Evolutionary conservation across 1,140 invertebrate species (phyloP), one percentile per base, ranked within the genome.

Genomic region (Brachionus asplanchnoidis): DNA sequence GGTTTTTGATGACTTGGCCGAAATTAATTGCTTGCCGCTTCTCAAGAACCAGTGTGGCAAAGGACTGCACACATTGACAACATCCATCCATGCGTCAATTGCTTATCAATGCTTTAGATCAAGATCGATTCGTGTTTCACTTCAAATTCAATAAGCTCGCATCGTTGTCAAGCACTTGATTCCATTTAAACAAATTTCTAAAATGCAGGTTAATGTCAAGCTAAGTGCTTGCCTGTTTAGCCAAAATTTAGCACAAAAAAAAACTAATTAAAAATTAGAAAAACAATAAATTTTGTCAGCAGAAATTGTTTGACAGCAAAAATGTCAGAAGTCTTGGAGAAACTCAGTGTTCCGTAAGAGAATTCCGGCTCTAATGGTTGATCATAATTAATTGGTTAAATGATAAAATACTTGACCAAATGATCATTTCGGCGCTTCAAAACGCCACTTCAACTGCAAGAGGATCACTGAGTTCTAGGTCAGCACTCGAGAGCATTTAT

Each of bases 121-220:
- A 60, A 60, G 53, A 60, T 60, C 53, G 53, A 60, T 60, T 60
- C 17, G 53, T 60, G 53, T 20, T 60, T 60, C 17, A 20, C 53
- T 60, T 60, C 53, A 60, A 60, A 60, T 60, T 60, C 53, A 60
- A 60, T 60, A 26, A 60, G 20, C 9, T 60, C 53, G 17, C 53
- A 20, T 60, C 17, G 53, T 60, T 20, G 53, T 60, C 53, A 60
- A 60, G 53, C 17, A 60, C 53, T 60, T 60, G 53, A 60, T 60
- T 60, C 53, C 53, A 60, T 60, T 60, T 17, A 60, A 60, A 20
- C 53, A 60, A 20, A 60, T 60, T 60, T 60, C 53, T 60, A 60
- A 60, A 60, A 60, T 60, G 53, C 53, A 60, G 53, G 53, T 60
- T 60, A 60, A 60, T 60, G 53, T 60, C 53, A 60, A 60, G 53